Evolutionary conservation across 2,888 invertebrate species (phyloP).

Genomic region (Acanthosepion pharaonis): DNA sequence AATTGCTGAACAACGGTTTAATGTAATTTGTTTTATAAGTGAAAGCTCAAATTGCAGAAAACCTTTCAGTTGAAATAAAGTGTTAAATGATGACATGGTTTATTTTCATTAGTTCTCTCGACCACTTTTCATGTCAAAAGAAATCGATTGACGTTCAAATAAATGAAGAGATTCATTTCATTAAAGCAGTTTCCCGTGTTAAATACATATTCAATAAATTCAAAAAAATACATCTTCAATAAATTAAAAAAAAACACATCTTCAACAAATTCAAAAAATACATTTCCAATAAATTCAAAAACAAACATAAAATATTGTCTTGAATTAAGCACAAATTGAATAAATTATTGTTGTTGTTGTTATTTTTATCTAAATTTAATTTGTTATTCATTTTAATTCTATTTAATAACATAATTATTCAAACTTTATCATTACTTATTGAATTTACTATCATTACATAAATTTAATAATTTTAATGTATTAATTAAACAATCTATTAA

Average conservation of each 20-base stretch:
- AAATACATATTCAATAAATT: background rate
- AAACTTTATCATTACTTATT: background rate
- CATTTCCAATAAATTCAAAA: background rate
- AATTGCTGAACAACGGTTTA: background rate
- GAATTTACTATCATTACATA: background rate
- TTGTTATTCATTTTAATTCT: background rate
- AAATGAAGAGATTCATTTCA: background rate
- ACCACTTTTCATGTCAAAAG: no score
- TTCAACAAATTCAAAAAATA: background rate
- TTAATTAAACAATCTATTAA: background rate
- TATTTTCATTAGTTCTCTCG: background rate
- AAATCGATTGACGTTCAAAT: background rate
- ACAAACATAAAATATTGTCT: background rate
- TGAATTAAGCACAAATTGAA: background rate
- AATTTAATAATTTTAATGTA: background rate
- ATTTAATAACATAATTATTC: background rate
- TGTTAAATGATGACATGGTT: background rate
- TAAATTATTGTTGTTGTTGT: background rate
- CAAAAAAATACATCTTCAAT: background rate
- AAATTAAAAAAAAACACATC: background rate
- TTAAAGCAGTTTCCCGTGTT: background rate
- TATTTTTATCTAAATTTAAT: background rate
- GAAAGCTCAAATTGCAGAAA: background rate
- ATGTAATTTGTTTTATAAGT: background rate
- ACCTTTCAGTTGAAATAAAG: background rate